Conservation (phyloP, 2,888 invertebrate species). For the Troides aeacus region DNA sequence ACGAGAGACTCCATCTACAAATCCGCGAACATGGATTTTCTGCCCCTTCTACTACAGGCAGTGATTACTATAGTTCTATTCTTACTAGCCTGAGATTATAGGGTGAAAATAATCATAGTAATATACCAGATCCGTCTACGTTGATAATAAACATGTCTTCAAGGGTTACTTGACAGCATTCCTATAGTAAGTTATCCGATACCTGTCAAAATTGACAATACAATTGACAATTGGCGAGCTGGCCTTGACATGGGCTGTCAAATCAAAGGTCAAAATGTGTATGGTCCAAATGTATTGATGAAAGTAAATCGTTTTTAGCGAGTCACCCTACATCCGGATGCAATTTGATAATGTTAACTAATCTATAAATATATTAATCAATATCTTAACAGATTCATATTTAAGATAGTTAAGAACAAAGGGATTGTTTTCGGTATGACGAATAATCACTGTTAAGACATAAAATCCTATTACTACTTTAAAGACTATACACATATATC, state of each 20-base stretch:
- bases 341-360: background rate
- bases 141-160: background rate
- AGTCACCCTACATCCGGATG: background rate
- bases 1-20: no score
- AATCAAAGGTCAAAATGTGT: conserved; percentile 34
- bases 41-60: no score
- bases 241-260: conserved; percentile 54
- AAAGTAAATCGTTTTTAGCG: conserved; percentile 3
- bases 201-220: conserved; percentile 62
- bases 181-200: conserved; percentile 37
- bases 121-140: background rate
- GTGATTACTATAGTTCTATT: no score
- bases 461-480: no score
- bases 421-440: no score
- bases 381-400: background rate
- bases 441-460: no score
- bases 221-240: conserved; percentile 40
- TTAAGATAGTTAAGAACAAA: background rate
- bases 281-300: conserved; percentile 8
- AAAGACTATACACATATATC: no score
- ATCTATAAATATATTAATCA: background rate
- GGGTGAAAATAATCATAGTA: no score
- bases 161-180: conserved; percentile 28
- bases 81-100: no score
- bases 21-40: no score